These are phyloP conservation scores for Dicycla oo DNA, from an alignment of 2,888 invertebrate species.

Conservation along the genomic window DNA sequence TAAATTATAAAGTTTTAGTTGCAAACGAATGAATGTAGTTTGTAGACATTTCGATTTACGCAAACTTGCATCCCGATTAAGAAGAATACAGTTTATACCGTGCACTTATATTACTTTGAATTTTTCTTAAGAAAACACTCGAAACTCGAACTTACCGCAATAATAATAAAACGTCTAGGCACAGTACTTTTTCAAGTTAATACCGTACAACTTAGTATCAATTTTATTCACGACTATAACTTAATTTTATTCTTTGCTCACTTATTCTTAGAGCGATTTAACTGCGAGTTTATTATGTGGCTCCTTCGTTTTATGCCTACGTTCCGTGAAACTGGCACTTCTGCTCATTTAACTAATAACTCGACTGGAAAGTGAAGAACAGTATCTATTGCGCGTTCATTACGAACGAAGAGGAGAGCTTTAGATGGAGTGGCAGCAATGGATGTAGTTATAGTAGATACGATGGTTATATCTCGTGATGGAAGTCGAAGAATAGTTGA, in stretches of 20 bases:
- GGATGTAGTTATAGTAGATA: constrained; percentile 33
- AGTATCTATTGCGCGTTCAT: constrained; percentile 53
- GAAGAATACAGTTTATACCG: constrained; percentile 9
- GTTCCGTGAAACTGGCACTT: constrained; percentile 55
- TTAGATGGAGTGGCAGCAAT: constrained; percentile 37
- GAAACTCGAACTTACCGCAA: constrained; percentile 20
- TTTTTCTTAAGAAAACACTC: constrained; percentile 17
- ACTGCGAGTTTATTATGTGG: constrained; percentile 65
- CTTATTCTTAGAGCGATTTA: constrained; percentile 63
- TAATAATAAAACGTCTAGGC: constrained; percentile 41
- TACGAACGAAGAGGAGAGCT: background rate
- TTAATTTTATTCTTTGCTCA: constrained; percentile 62
- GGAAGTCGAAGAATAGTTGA: constrained; percentile 44
- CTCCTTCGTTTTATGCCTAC: constrained; percentile 57
- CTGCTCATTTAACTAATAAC: constrained; percentile 55
- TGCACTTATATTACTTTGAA: constrained; percentile 9
- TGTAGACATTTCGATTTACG: constrained; percentile 9
- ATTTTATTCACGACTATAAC: constrained; percentile 49
- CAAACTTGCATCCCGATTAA: constrained; percentile 34
- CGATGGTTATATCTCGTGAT: constrained; percentile 26
- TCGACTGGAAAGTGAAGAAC: constrained; percentile 26
- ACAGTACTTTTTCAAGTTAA: constrained; percentile 48
- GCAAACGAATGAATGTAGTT: background rate
- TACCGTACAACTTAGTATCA: constrained; percentile 44
- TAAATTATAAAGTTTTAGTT: constrained; percentile 9